phyloP scores from a whole-genome alignment of 2,888 invertebrate genomes.

The Tachina grossa region DNA sequence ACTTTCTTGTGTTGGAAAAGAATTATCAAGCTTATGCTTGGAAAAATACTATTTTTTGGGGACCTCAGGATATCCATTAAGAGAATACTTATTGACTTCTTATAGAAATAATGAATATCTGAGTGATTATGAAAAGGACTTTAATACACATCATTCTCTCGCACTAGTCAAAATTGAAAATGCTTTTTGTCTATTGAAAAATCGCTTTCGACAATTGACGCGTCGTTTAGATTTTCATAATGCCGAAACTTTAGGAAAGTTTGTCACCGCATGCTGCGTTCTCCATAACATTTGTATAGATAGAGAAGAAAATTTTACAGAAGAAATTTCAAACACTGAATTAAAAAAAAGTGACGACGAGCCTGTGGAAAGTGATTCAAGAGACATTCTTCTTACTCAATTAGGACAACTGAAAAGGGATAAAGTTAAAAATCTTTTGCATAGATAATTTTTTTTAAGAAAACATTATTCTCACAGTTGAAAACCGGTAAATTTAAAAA shows the following conservation, averaged over 20 bases:
- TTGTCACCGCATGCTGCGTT: constrained; percentile 61
- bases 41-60: constrained; percentile 57
- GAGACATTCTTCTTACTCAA: background rate
- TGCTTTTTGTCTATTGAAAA: constrained; percentile 75
- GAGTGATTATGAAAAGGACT: constrained; percentile 72
- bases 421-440: constrained; percentile 2
- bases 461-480: too few species aligned
- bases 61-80: constrained; percentile 57
- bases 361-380: background rate
- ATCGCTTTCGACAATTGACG: constrained; percentile 71
- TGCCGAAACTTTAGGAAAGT: constrained; percentile 67
- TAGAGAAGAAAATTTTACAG: constrained; percentile 52
- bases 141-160: constrained; percentile 74
- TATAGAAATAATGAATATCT: constrained; percentile 75
- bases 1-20: constrained; percentile 69
- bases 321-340: background rate
- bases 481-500: too few species aligned
- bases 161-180: constrained; percentile 77
- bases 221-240: constrained; percentile 53
- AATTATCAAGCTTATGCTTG: constrained; percentile 68
- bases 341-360: background rate
- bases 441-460: too few species aligned
- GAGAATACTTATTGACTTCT: constrained; percentile 71
- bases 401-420: constrained; percentile 8
- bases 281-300: constrained; percentile 74